phyloP scores from a whole-genome alignment of 1,140 invertebrate species.

The Bombus breviceps region DNA sequence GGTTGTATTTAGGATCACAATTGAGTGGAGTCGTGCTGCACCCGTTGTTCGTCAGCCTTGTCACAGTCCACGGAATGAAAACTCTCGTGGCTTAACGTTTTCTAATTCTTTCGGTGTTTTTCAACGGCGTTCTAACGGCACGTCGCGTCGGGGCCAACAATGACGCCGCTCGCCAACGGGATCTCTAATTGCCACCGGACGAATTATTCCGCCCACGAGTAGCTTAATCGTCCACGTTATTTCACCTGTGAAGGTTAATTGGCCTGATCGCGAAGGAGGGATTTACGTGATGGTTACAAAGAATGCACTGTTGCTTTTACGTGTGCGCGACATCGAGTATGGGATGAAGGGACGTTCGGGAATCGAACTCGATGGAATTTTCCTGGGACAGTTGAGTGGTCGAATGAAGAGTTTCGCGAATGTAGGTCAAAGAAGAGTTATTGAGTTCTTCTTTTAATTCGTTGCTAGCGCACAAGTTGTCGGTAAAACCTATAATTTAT shows the following conservation, averaged over 20 bases:
- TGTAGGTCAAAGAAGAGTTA: neutral
- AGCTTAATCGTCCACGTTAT: neutral
- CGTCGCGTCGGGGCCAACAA: neutral
- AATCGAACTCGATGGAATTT: neutral
- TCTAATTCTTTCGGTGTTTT: constrained; percentile 57
- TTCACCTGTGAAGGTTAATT: constrained; percentile 6
- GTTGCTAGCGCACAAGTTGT: too few species aligned
- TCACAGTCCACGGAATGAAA: constrained; percentile 26
- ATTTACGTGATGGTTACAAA: neutral
- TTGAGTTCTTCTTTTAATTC: neutral
- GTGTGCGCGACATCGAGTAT: neutral
- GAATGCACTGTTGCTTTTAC: neutral
- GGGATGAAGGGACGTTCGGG: neutral
- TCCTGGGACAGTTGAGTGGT: neutral
- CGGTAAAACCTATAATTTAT: neutral
- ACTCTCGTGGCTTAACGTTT: constrained; percentile 50
- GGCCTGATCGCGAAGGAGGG: neutral
- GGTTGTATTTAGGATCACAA: constrained; percentile 55
- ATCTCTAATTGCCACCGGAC: constrained; percentile 25
- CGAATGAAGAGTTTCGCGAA: neutral
- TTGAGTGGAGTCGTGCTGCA: constrained; percentile 38
- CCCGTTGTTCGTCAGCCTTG: constrained; percentile 47
- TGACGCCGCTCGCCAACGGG: neutral
- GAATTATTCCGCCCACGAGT: constrained; percentile 27
- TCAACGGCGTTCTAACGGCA: neutral